Evolutionary conservation across 2,113 vertebrate genomes (phyloP).

Genomic region (Hypocryptadius cinnamomeus): DNA sequence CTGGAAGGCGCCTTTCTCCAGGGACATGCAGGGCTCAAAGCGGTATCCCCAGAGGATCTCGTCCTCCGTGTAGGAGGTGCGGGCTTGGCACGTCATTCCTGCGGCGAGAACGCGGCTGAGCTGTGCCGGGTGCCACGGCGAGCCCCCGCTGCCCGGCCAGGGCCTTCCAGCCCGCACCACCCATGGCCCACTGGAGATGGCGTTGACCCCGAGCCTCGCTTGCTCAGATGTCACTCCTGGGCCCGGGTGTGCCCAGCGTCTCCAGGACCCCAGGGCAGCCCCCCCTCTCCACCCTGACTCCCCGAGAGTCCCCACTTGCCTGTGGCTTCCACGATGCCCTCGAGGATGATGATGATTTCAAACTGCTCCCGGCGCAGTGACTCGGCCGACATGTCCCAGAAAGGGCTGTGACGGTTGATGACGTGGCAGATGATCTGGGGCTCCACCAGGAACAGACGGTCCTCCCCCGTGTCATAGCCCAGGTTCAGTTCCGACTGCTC

Average conservation of each 20-base stretch:
- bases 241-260: not conserved
- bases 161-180: not conserved
- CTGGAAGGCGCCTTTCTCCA: slow-evolving; percentile 78
- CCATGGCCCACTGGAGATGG: rapidly evolving
- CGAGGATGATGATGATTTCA: slow-evolving; percentile 81
- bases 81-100: slow-evolving; percentile 83
- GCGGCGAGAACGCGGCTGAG: rapidly evolving
- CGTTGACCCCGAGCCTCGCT: rapidly evolving
- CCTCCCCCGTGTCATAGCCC: slow-evolving; percentile 78
- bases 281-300: rapidly evolving
- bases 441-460: slow-evolving; percentile 79
- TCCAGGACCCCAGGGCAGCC: too few species aligned
- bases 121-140: rapidly evolving
- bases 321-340: slow-evolving; percentile 82
- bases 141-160: rapidly evolving
- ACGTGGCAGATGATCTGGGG: slow-evolving; percentile 80
- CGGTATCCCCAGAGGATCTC: slow-evolving; percentile 82
- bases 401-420: slow-evolving; percentile 76
- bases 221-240: not conserved
- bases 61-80: slow-evolving; percentile 78
- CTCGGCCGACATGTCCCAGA: slow-evolving; percentile 76
- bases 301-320: slow-evolving; percentile 43
- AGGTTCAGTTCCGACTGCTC: slow-evolving; percentile 84
- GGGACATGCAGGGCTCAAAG: slow-evolving; percentile 79
- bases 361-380: slow-evolving; percentile 69